phyloP scores from a whole-genome alignment of 2,113 vertebrate genomes.

The Hyla sarda region DNA sequence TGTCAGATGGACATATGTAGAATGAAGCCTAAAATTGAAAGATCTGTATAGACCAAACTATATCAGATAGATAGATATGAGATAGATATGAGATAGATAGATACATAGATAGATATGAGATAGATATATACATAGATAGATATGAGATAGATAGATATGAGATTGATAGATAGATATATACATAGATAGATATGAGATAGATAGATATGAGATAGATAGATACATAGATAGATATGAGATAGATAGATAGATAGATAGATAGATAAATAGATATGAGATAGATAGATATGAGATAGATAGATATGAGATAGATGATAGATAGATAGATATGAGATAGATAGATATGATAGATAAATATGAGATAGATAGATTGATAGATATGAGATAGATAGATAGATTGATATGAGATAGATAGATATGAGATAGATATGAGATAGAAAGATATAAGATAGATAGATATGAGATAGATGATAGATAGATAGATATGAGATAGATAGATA shows the following conservation, averaged over 20 bases:
- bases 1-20: not conserved
- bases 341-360: too few species aligned
- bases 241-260: constrained; percentile 1
- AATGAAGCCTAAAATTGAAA: not conserved
- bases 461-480: not conserved
- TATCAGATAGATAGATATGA: not conserved
- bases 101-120: not conserved
- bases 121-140: not conserved
- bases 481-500: not conserved
- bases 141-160: not conserved
- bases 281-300: constrained; percentile 11
- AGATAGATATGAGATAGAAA: not conserved
- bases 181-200: not conserved
- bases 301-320: constrained; percentile 7
- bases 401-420: not conserved
- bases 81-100: constrained; percentile 16
- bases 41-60: not conserved
- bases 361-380: not conserved
- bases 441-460: not conserved
- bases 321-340: constrained; percentile 14
- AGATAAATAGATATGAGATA: constrained; percentile 3
- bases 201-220: not conserved
- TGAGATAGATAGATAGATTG: not conserved
- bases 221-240: not conserved
- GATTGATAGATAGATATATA: not conserved